These are phyloP conservation scores for Cyprinus carpio DNA, from an alignment of 2,113 vertebrate species.

Conservation along the genomic window DNA sequence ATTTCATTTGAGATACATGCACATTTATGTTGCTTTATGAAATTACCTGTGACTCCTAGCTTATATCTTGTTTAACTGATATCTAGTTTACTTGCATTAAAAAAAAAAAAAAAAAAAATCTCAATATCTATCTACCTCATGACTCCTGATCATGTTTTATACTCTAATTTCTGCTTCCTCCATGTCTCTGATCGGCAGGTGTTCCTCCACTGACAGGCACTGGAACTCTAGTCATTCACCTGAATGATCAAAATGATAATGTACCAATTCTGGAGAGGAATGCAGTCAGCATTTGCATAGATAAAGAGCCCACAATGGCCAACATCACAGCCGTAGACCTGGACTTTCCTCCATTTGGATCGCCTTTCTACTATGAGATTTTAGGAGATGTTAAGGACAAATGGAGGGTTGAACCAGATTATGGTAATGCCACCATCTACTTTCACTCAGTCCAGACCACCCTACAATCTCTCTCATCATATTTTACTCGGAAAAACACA, in stretches of 20 bases:
- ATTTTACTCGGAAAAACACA: background rate
- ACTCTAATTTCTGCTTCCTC: background rate
- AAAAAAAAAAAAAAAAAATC: too few relatives aligned
- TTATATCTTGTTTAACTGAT: too few relatives aligned
- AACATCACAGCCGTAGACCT: constrained; percentile 47
- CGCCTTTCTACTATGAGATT: constrained; percentile 48
- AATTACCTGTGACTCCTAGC: too few relatives aligned
- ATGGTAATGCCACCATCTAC: constrained; percentile 32
- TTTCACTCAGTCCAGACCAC: background rate
- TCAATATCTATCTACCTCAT: too few relatives aligned
- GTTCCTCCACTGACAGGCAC: constrained; percentile 60
- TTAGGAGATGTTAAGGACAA: constrained; percentile 10
- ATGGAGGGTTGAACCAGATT: constrained; percentile 51
- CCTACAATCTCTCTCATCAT: background rate
- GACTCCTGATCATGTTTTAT: too few relatives aligned
- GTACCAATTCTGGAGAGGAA: background rate
- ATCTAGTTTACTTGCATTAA: too few relatives aligned
- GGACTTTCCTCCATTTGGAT: constrained; percentile 40
- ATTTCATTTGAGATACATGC: too few relatives aligned
- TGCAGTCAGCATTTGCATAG: constrained; percentile 11
- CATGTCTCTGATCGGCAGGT: constrained; percentile 57
- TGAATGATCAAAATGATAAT: constrained; percentile 49
- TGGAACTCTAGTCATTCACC: constrained; percentile 40
- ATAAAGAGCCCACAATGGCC: background rate
- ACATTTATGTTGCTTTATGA: too few relatives aligned